Base-by-base conservation (phyloP, 2,888 invertebrate genomes). In the Drosophila ezoana region DNA sequence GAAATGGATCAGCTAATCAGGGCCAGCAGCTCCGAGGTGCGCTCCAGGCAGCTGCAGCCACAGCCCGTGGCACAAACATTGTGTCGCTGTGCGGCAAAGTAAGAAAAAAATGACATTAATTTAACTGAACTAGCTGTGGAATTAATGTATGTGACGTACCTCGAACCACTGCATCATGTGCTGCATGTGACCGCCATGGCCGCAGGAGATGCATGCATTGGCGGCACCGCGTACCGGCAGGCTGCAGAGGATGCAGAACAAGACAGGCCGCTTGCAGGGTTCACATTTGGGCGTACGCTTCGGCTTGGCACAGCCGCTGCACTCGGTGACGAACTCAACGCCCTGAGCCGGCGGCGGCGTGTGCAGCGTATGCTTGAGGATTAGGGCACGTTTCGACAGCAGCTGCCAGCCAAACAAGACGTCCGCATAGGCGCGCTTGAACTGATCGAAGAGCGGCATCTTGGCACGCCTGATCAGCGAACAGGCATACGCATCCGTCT, bases 61-160 rank as follows among this genome's bases (percentile, higher is more conserved):
- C 99, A 99, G 32, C 98, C 98, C 1, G 97, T 95, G 0, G 98
- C 97, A 87, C 99, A 99, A 8, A 95, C 93, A 59, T 94, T 95
- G 90, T 96, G 95, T 57, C 94, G 93, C 84, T 85, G 41, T 4
- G 44, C 56, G 18, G 14, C 41, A 11, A 37, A 32, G 2, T 10
- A 37, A 8, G 14, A 11, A 28, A 6, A 32, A 18, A 6, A 28
- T 28, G 8, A 8, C 0, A 28, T 28, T 28, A 28, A 28, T 28
- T 28, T 28, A 8, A 2, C 8, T 8, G 28, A 28, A 28, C 28
- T 28, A 8, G 28, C 2, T 28, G 28, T 8, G 2, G 8, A 28
- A 8, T 28, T 28, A 8, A 11, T 16, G 1, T 20, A 23, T 14
- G 0, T 18, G 3, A 20, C 53, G 32, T 49, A 92, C 92, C 80